Percentiles rank a stretch among this genome's conserved stretches.
Evolutionary conservation across 2,888 invertebrate species (phyloP).

Genomic region (Eretmocerus hayati): DNA sequence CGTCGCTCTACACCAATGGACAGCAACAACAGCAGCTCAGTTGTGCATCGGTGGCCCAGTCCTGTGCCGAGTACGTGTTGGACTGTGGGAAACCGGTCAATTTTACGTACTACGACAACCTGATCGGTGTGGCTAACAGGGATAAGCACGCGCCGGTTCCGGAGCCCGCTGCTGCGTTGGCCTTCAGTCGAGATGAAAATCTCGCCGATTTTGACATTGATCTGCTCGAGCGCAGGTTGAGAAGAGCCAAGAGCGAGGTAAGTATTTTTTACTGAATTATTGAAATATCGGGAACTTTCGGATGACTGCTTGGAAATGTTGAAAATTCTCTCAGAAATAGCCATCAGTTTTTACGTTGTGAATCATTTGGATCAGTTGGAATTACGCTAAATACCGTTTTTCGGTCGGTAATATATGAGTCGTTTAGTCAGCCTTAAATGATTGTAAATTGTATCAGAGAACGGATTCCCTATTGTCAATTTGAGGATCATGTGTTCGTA

Average conservation of each 20-base stretch:
- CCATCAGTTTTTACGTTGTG: too few relatives aligned
- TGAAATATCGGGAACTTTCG: too few relatives aligned
- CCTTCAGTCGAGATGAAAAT: conserved; percentile 61
- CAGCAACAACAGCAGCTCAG: conserved; percentile 14
- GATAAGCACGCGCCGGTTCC: conserved; percentile 77
- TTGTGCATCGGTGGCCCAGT: conserved; percentile 31
- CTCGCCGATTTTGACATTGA: conserved; percentile 68
- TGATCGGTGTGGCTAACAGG: conserved; percentile 77
- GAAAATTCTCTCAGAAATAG: too few relatives aligned
- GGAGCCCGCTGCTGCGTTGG: conserved; percentile 71
- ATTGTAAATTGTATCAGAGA: too few relatives aligned
- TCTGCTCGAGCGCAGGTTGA: conserved; percentile 64
- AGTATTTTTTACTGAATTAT: too few relatives aligned
- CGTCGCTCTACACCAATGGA: conserved; percentile 16
- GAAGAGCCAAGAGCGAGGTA: conserved; percentile 70
- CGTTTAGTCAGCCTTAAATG: too few relatives aligned
- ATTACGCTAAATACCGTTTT: too few relatives aligned
- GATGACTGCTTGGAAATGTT: too few relatives aligned
- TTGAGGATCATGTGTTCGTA: too few relatives aligned
- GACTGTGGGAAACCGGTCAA: conserved; percentile 83
- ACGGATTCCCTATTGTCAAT: too few relatives aligned
- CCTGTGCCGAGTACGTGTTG: conserved; percentile 58
- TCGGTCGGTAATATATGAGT: too few relatives aligned
- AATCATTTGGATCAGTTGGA: too few relatives aligned
- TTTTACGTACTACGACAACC: conserved; percentile 82